Evolutionary conservation across 2,888 invertebrate genomes (phyloP), one percentile per base, ranked within the genome.

Genomic region (Drosophila diplacantha): DNA sequence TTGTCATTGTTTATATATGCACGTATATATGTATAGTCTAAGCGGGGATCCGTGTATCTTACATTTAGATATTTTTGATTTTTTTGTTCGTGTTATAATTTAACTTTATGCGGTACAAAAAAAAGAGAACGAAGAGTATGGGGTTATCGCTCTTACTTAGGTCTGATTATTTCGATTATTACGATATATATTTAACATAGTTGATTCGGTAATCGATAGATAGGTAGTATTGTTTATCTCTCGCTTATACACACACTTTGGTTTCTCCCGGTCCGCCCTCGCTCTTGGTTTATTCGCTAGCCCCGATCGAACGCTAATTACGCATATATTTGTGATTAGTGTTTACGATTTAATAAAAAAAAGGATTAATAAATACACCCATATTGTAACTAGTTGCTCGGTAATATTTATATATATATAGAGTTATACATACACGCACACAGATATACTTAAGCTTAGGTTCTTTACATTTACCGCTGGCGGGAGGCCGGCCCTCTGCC

Each of bases 221-320:
- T 81, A 81, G 71, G 71, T 75, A 75, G 71, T 71, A 75, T 64
- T 68, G 62, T 77, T 66, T 72, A 71, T 75, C 60, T 41, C 43
- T 62, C 31, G 39, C 54, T 80, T 82, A 72, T 74, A 64, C 82
- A 82, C 69, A 67, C 82, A 82, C 82, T 77, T 77, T 77, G 76
- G 76, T 82, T 77, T 79, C 73, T 80, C 74, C 77, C 72, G 65
- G 58, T 62, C 62, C 69, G 29, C 26, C 26, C 0, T 9, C 26
- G 41, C 67, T 39, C 50, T 60, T 32, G 20, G 46, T 56, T 67
- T 62, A 75, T 78, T 81, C 38, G 74, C 82, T 76, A 79, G 69
- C 64, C 53, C 49, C 69, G 51, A 75, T 73, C 71, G 68, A 79
- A 78, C 71, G 78, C 62, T 81, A 71, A 74, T 71, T 79, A 54